These are phyloP conservation scores for Micromesistius poutassou DNA, from an alignment of 2,797 vertebrate species.

Conservation along the genomic window DNA sequence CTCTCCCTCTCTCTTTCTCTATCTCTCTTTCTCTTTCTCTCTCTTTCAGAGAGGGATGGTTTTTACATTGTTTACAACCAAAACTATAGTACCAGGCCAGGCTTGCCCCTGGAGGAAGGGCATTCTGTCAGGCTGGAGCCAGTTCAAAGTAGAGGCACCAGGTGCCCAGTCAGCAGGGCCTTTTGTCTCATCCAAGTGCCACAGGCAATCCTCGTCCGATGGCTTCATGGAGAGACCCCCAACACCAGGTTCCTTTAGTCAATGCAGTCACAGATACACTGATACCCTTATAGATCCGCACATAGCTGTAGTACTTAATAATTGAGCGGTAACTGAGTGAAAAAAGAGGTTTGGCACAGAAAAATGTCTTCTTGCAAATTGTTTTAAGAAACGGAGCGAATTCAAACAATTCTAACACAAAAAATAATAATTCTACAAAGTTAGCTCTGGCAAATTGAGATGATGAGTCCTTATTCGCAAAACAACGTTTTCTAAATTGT, in stretches of 20 bases:
- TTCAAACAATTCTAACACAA: too few relatives aligned
- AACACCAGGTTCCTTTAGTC: background rate
- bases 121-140: background rate
- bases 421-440: background rate
- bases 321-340: too few relatives aligned
- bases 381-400: too few relatives aligned
- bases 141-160: background rate
- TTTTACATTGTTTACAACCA: background rate
- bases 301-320: background rate
- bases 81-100: background rate
- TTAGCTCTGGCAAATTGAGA: background rate
- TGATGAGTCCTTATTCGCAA: background rate
- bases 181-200: background rate
- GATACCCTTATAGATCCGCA: background rate
- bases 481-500: background rate
- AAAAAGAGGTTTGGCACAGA: background rate
- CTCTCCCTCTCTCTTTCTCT: too few relatives aligned
- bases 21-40: too few relatives aligned
- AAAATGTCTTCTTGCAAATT: too few relatives aligned
- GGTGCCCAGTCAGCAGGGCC: background rate
- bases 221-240: background rate
- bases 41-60: too few relatives aligned
- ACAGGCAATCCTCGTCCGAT: background rate
- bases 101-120: background rate
- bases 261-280: background rate